phyloP scores from a whole-genome alignment of 2,888 invertebrate genomes.

The Dugesia japonica region DNA sequence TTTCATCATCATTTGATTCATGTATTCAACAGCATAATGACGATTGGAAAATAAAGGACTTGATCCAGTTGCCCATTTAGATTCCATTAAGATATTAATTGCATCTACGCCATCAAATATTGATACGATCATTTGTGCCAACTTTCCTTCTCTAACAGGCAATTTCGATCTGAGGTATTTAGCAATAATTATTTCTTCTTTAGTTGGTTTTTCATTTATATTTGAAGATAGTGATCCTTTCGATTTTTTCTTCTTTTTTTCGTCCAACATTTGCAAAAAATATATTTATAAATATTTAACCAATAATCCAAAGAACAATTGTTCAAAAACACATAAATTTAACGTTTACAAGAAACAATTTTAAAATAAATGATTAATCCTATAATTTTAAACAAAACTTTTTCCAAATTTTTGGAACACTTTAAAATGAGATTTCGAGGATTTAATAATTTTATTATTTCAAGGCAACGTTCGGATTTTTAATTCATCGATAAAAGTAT shows the following conservation, averaged over 20 bases:
- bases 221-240: neutral
- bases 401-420: too few species aligned
- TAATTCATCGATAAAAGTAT: too few species aligned
- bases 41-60: neutral
- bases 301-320: too few species aligned
- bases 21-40: neutral
- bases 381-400: neutral
- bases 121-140: conserved; percentile 83
- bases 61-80: conserved; percentile 58
- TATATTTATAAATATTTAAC: too few species aligned
- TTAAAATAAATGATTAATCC: neutral
- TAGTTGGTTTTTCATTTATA: conserved; percentile 48
- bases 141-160: conserved; percentile 81
- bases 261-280: neutral
- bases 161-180: conserved; percentile 83
- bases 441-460: too few species aligned
- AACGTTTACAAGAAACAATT: neutral
- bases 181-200: conserved; percentile 77
- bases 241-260: neutral
- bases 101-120: conserved; percentile 84
- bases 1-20: neutral
- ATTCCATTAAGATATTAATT: conserved; percentile 72
- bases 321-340: too few species aligned
- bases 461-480: too few species aligned
- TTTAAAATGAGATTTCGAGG: too few species aligned